Conservation (phyloP, 1,140 invertebrate genomes). For the Dreissena rostriformis region DNA sequence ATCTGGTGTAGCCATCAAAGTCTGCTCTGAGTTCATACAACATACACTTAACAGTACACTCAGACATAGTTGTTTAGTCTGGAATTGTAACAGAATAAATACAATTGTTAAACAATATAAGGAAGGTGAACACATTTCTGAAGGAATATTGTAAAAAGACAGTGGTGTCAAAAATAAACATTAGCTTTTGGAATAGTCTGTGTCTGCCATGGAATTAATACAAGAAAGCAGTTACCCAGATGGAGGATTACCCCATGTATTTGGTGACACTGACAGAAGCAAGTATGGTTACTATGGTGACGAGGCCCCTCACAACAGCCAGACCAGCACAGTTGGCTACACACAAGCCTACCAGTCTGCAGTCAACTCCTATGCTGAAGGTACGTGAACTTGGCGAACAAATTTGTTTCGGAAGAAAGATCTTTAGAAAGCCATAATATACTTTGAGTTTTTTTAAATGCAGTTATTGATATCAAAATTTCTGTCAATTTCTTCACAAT, state of each 20-base stretch:
- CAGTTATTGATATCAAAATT: too few relatives aligned
- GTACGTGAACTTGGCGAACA: background rate
- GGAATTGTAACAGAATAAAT: background rate
- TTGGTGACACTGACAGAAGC: background rate
- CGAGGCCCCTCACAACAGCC: background rate
- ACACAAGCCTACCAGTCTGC: conserved; percentile 24
- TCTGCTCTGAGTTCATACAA: conserved; percentile 18
- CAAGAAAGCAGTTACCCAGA: conserved; percentile 2
- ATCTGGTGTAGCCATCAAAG: conserved; percentile 26
- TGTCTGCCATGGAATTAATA: conserved; percentile 22
- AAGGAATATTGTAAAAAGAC: background rate
- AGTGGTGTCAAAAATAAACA: background rate
- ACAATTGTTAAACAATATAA: background rate
- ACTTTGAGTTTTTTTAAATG: too few relatives aligned
- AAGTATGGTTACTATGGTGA: conserved; percentile 23
- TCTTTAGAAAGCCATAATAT: too few relatives aligned
- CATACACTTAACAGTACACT: background rate
- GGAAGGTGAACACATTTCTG: background rate
- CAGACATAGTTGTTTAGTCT: background rate
- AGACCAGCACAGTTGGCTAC: background rate
- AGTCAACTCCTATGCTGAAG: conserved; percentile 21
- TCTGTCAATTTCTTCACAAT: too few relatives aligned
- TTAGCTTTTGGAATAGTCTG: background rate
- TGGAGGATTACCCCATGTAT: background rate
- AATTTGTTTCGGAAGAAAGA: too few relatives aligned